Base-by-base conservation (phyloP, 2,113 vertebrate species). In the Anser cygnoides region DNA sequence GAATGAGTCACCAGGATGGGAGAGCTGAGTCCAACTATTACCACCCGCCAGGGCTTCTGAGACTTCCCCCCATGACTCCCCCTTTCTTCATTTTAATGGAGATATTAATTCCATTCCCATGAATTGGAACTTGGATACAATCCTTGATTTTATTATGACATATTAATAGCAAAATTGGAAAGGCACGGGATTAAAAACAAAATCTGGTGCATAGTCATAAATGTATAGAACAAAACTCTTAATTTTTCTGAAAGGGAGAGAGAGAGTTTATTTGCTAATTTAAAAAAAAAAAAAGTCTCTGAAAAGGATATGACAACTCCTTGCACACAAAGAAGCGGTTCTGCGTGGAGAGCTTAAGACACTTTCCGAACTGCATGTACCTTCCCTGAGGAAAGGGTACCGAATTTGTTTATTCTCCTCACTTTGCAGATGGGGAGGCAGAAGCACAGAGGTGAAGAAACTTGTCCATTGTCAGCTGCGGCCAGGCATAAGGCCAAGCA, bases 131-230 rank as follows among this genome's bases (percentile, higher is more conserved):
- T 91, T 97, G 95, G 94, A 93, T 31, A 84, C 43, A 44, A 58
- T 93, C 55, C 0, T 3, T 77, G 55, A 52, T 95, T 95, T 95
- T 88, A 65, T 91, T 94, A 61, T 82, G 89, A 93, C 89, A 94
- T 92, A 73, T 95, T 95, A 95, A 95, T 93, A 94, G 83, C 76
- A 94, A 90, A 92, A 89, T 73, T 95, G 86, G 92, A 94, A 95
- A 96, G 58, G 20, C 54, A 63, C 1, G 11, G 76, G n/a, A 84
- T 77, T 87, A 20, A 67, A 52, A 33, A 49, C 46, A n/a, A 4
- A n/a, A 68, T 33, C 9, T 86, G 23, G 19, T 94, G 33, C 26
- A 9, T 35, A 37, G 17, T 79, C 49, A 59, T 50, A 75, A 93
- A 63, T 29, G n/a, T 83, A 25, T 41, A 81, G 46, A 90, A 63